phyloP scores from a whole-genome alignment of 2,113 vertebrate genomes.

The Gallinago paraguaiae region DNA sequence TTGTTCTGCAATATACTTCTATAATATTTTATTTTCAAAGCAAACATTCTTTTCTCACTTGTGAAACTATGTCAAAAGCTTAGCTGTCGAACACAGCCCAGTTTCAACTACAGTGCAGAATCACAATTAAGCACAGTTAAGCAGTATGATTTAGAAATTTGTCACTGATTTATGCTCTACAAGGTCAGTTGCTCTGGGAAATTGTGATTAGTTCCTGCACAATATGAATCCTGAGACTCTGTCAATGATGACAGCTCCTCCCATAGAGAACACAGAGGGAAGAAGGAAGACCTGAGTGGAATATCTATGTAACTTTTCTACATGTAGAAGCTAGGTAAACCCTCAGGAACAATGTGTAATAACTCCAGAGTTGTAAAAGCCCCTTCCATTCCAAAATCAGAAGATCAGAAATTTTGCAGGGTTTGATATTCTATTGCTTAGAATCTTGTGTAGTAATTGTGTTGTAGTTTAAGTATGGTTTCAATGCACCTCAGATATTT shows the following conservation, averaged over 20 bases:
- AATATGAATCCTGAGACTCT: neutral
- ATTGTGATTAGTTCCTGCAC: neutral
- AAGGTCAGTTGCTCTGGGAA: neutral
- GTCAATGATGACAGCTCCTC: neutral
- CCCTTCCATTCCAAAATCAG: neutral
- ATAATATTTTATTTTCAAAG: neutral
- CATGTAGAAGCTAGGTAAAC: neutral
- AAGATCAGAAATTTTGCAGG: neutral
- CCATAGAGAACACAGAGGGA: neutral
- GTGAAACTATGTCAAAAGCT: neutral
- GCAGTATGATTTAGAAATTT: neutral
- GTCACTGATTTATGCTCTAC: neutral
- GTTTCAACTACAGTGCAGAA: neutral
- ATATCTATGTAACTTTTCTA: neutral
- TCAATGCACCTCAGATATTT: neutral
- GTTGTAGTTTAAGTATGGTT: neutral
- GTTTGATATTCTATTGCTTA: neutral
- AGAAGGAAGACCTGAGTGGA: neutral
- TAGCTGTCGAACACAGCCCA: neutral
- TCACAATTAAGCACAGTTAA: neutral
- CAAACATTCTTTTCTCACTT: neutral
- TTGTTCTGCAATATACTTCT: neutral
- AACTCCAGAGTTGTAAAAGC: neutral
- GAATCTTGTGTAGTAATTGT: neutral
- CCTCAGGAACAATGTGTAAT: neutral